Base-by-base conservation (phyloP, 2,113 vertebrate species). In the Dasyprocta punctata region DNA sequence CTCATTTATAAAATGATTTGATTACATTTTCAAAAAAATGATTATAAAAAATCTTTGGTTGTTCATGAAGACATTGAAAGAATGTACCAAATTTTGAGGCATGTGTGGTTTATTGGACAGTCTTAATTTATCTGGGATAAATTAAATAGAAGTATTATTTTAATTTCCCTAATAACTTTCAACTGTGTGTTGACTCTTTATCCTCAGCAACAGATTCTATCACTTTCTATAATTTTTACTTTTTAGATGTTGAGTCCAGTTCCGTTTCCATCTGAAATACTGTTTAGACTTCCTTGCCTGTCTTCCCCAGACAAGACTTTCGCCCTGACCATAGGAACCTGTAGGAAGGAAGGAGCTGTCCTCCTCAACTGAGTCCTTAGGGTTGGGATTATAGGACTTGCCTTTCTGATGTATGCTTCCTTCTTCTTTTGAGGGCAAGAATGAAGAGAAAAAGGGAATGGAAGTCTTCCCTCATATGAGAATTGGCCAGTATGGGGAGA, bases 21-120 rank as follows among this genome's bases (percentile, higher is more conserved):
- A 16, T 16, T 65, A 69, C 54, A 33, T 82, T 65, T 83, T 38
- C 3, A 56, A 95, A 7, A 61, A 91, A 65, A 73, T n/a, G n/a
- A 41, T 69, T 33, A 49, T 65, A 73, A 89, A 80, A 89, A 28
- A 11, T 28, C n/a, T 92, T 90, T 44, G 1, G 24, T 71, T 54
- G 36, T 63, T 96, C 60, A 90, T 36, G 58, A 52, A 95, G 28
- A 69, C 17, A 81, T 9, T 89, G 60, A 84, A 96, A 56, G 87
- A 17, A 63, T 81, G 96, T 87, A 33, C 12, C 30, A 60, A 75
- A 71, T 19, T 96, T 80, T 41, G 49, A 61, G 63, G 33, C 0
- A 7, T 19, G 11, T 52, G 36, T 56, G 54, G 30, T 80, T 96
- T 78, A 47, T 26, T 58, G 47, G 44, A 12, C 14, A 49, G 41